These are phyloP conservation scores for Coelinius sp. DNA, from an alignment of 2,888 invertebrate species.

Conservation along the genomic window DNA sequence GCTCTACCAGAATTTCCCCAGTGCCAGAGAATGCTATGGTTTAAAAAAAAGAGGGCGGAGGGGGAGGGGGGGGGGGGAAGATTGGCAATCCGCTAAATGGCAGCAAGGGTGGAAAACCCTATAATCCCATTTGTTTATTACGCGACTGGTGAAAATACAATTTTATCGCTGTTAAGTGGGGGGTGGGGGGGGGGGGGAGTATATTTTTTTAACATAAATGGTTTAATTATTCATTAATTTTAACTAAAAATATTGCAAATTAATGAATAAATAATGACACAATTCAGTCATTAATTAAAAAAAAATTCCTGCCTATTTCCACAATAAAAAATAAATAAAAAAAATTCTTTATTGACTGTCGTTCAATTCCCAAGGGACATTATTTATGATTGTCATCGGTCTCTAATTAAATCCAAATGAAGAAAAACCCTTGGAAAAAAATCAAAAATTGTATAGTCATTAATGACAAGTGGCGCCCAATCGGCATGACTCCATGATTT, in stretches of 20 bases:
- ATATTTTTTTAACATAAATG: no score
- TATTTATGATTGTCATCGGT: constrained; percentile 65
- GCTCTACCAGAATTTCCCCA: constrained; percentile 44
- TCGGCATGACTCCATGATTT: constrained; percentile 68
- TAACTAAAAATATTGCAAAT: no score
- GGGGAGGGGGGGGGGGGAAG: not conserved
- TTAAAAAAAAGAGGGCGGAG: not conserved
- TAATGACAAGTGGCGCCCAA: constrained; percentile 71
- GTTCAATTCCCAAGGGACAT: not conserved
- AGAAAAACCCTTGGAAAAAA: not conserved
- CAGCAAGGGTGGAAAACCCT: constrained; percentile 45
- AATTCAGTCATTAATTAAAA: no score
- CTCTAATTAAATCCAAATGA: constrained; percentile 67
- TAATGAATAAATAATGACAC: no score
- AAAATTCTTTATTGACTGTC: not conserved
- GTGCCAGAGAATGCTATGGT: constrained; percentile 27
- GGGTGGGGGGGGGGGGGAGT: no score
- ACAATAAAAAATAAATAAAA: constrained; percentile 27
- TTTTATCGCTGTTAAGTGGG: constrained; percentile 51
- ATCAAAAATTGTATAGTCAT: constrained; percentile 65
- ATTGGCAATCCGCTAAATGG: constrained; percentile 54
- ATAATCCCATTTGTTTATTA: constrained; percentile 64
- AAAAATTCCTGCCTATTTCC: no score
- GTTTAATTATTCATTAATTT: no score
- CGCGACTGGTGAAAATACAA: constrained; percentile 55